Base-by-base conservation (phyloP, 2,797 vertebrate species). In the Acipenser ruthenus region DNA sequence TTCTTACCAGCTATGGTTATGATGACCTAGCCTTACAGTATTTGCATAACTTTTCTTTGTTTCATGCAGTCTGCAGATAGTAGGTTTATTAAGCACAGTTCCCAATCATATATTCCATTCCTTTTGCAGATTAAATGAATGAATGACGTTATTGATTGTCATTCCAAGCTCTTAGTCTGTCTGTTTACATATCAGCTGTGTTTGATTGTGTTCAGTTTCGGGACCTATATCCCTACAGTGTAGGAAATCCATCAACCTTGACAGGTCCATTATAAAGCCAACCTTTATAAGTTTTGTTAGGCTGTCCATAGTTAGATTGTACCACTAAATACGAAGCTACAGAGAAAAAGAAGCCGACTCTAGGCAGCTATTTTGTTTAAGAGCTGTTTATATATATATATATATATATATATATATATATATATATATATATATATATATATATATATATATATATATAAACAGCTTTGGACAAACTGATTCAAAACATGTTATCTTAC, bases 161-260 rank as follows among this genome's bases (percentile, higher is more conserved):
- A 70, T 60, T 67, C 53, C 56, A 15, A 58, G 65, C 50, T 53
- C 52, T 63, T 23, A 70, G 73, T 79, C 78, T 71, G 66, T 62
- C 77, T 82, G 85, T 88, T 83, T 86, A 86, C 83, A 85, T 85
- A 79, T 71, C 65, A 50, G 70, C 69, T 69, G 69, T 69, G 70
- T 77, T 78, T 83, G 84, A 85, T 87, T 86, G 81, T 84, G 80
- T 85, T 84, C 71, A 69, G 79, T 85, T 77, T 82, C 78, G 75
- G 70, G 80, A 82, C 75, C 79, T 81, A 82, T 81, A 82, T 80
- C 79, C 80, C 78, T 85, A 82, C 80, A 84, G 84, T 85, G 81
- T 79, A 82, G 83, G 75, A 86, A 84, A 88, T 87, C 86, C 83
- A 87, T 90, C 87, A 88, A 83, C 73, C 82, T 75, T 89, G 87